A percentile compares a stretch with the other conserved stretches of the same genome.
These are phyloP conservation scores for Drosophila serrata DNA, from an alignment of 1,140 invertebrate species.

Conservation along the genomic window DNA sequence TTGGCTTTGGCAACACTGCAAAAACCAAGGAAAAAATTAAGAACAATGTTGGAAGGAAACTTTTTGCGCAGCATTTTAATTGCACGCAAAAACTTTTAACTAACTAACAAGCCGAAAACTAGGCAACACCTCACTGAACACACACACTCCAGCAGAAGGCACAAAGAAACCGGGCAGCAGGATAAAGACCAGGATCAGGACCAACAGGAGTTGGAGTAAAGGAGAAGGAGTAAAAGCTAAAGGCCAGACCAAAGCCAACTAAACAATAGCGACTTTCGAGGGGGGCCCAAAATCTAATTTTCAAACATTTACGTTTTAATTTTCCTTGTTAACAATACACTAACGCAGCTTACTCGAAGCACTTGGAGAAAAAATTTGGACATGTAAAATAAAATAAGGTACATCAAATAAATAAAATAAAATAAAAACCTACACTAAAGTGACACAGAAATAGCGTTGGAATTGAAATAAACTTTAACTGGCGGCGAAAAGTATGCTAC, in stretches of 20 bases:
- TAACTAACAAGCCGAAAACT: constrained; percentile 82
- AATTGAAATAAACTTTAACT: background rate
- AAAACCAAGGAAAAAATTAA: constrained; percentile 75
- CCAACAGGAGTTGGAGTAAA: no score
- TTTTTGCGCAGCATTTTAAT: constrained; percentile 83
- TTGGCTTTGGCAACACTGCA: constrained; percentile 75
- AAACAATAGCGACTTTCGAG: constrained; percentile 75
- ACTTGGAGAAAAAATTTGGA: background rate
- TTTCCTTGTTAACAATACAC: constrained; percentile 79
- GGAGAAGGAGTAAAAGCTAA: background rate
- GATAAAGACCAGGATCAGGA: background rate
- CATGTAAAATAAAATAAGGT: background rate
- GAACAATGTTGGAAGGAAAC: constrained; percentile 77
- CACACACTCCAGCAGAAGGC: constrained; percentile 31
- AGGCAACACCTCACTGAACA: constrained; percentile 79
- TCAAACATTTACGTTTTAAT: constrained; percentile 84
- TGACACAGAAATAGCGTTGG: no score
- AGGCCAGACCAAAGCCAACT: constrained; percentile 37
- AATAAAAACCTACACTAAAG: no score
- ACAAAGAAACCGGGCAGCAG: constrained; percentile 16
- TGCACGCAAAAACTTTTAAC: constrained; percentile 82
- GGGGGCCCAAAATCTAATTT: constrained; percentile 77
- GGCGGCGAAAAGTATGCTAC: background rate
- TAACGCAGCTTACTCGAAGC: constrained; percentile 1
- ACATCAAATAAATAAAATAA: no score